These are phyloP conservation scores for Parasteatoda lunata DNA, from an alignment of 2,888 invertebrate species.

Conservation along the genomic window DNA sequence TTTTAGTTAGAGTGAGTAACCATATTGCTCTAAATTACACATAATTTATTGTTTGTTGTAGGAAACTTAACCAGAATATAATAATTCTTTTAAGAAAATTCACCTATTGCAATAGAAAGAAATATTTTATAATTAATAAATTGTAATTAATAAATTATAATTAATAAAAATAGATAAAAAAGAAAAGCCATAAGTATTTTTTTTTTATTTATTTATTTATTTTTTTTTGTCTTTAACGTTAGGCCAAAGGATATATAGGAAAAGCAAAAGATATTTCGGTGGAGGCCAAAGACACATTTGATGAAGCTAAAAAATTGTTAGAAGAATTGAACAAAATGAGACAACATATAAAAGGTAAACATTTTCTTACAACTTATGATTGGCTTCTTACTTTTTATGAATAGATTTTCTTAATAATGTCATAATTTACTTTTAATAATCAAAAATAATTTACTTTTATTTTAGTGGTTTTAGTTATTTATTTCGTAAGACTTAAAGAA, in stretches of 20 bases:
- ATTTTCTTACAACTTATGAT: not conserved
- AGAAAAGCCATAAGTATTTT: not conserved
- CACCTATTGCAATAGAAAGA: no score
- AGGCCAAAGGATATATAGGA: slow-evolving; percentile 53
- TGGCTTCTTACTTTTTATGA: not conserved
- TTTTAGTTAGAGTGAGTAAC: slow-evolving; percentile 65
- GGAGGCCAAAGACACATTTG: slow-evolving; percentile 60
- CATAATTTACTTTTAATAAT: not conserved
- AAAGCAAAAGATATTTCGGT: slow-evolving; percentile 39
- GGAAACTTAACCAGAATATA: not conserved
- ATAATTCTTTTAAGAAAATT: not conserved
- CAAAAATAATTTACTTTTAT: not conserved
- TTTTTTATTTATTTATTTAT: not conserved
- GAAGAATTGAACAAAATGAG: slow-evolving; percentile 58
- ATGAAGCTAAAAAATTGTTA: slow-evolving; percentile 68
- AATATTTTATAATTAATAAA: no score
- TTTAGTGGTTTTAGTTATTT: not conserved
- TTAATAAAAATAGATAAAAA: no score
- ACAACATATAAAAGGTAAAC: slow-evolving; percentile 45
- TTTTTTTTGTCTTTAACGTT: not conserved
- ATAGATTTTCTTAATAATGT: not conserved
- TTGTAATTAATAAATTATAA: no score
- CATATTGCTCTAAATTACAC: not conserved
- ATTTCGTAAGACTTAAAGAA: not conserved
- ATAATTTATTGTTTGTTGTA: not conserved